These are phyloP conservation scores for Botrylloides violaceus DNA, from an alignment of 23 tunicate species.

Conservation along the genomic window DNA sequence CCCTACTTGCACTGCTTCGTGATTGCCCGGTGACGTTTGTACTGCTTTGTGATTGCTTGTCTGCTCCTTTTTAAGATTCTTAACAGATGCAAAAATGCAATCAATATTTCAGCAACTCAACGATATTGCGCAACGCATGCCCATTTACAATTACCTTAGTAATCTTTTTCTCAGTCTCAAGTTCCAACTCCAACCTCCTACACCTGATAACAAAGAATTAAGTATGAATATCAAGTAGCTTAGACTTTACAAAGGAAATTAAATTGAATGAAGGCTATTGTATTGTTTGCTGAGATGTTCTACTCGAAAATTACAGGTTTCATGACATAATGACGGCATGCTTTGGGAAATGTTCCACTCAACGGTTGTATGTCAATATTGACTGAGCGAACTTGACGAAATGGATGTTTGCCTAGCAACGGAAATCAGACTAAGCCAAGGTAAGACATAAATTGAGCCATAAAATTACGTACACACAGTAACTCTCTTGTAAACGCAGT, in stretches of 20 bases:
- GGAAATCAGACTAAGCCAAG: background rate
- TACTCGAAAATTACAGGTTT: background rate
- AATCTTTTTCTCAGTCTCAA: constrained; percentile 27
- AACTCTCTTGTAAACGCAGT: too few relatives aligned
- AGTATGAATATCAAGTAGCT: background rate
- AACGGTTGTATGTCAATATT: background rate
- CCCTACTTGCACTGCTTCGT: constrained; percentile 33
- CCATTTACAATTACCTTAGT: constrained; percentile 24
- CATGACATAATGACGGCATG: background rate
- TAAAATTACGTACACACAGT: background rate
- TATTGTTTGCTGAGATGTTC: background rate
- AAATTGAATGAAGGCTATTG: background rate
- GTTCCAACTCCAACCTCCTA: constrained; percentile 10
- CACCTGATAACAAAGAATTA: constrained; percentile 5
- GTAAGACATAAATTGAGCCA: background rate
- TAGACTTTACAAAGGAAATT: background rate
- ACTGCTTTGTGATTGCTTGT: constrained; percentile 42
- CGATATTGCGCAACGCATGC: background rate
- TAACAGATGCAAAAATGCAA: background rate
- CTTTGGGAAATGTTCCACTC: background rate
- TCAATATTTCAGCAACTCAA: background rate
- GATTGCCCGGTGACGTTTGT: constrained; percentile 40
- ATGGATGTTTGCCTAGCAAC: constrained; percentile 3
- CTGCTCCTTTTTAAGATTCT: constrained; percentile 33
- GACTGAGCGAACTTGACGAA: background rate